Conservation (phyloP, 1,140 invertebrate genomes). For the Drosophila mojavensis region DNA sequence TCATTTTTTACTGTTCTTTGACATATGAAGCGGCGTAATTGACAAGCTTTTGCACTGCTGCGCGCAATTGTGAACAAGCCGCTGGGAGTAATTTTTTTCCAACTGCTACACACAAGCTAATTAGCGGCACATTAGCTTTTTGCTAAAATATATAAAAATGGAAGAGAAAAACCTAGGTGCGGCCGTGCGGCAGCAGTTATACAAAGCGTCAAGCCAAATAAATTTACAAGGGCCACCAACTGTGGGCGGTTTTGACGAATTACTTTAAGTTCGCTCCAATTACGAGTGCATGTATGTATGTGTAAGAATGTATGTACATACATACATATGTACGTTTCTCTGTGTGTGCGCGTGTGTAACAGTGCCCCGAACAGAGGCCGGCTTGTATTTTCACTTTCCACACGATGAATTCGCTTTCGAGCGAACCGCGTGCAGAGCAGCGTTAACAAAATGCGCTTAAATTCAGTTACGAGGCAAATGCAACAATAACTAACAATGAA, state of each 20-base stretch:
- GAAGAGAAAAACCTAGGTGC: slow-evolving; percentile 39
- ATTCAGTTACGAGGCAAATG: slow-evolving; percentile 35
- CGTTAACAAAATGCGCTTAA: slow-evolving; percentile 70
- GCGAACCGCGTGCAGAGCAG: slow-evolving; percentile 54
- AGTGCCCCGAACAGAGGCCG: slow-evolving; percentile 4
- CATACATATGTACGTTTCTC: background rate
- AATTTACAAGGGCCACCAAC: slow-evolving; percentile 48
- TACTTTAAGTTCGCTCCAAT: slow-evolving; percentile 56
- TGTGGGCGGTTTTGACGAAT: slow-evolving; percentile 20
- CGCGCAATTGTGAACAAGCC: slow-evolving; percentile 25
- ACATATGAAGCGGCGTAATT: slow-evolving; percentile 15
- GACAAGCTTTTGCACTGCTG: slow-evolving; percentile 5
- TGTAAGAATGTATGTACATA: background rate
- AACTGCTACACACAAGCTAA: slow-evolving; percentile 42
- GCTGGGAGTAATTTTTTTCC: slow-evolving; percentile 3
- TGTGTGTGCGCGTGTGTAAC: background rate
- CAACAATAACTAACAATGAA: slow-evolving; percentile 46
- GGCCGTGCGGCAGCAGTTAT: slow-evolving; percentile 53
- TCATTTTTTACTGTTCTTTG: background rate
- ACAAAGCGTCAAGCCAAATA: slow-evolving; percentile 53
- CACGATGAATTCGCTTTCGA: slow-evolving; percentile 56
- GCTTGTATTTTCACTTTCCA: slow-evolving; percentile 57
- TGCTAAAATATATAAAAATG: slow-evolving; percentile 1
- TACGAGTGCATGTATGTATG: slow-evolving; percentile 22
- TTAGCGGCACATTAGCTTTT: slow-evolving; percentile 67